Percentiles rank a stretch among this genome's conserved stretches.
Conservation (phyloP, 1,140 invertebrate species). For the Drosophila watanabei region DNA sequence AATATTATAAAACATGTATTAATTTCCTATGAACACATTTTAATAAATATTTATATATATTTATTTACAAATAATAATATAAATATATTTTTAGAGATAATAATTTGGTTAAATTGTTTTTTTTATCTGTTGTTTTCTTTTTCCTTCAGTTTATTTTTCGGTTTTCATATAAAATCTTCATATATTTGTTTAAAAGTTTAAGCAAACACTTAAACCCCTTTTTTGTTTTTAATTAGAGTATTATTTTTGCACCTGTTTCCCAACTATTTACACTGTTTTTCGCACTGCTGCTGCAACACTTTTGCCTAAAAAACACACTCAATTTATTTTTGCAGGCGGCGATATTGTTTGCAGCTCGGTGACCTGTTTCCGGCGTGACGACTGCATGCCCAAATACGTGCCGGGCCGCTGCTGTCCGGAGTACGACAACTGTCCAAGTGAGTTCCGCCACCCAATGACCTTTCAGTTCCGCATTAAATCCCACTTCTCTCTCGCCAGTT, state of each 20-base stretch:
- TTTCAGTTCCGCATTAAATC: conserved; percentile 3
- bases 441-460: conserved; percentile 79
- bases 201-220: background rate
- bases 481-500: conserved; percentile 34
- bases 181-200: background rate
- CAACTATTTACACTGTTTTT: conserved; percentile 1
- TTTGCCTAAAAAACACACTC: conserved; percentile 10
- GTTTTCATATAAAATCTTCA: background rate
- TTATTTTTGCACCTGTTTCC: background rate
- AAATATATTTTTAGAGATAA: no score
- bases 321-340: conserved; percentile 86
- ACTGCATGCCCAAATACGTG: conserved; percentile 90
- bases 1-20: no score
- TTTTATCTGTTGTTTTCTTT: background rate
- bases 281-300: background rate
- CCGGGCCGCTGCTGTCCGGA: conserved; percentile 91
- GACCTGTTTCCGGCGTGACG: conserved; percentile 90
- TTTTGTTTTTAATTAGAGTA: background rate
- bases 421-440: conserved; percentile 91
- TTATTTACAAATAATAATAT: no score
- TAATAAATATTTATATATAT: no score
- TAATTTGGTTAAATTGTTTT: no score
- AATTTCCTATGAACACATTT: no score
- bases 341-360: conserved; percentile 91
- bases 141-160: background rate